Percentiles rank a stretch among this genome's conserved stretches.
These are phyloP conservation scores for Vanessa atalanta DNA, from an alignment of 1,140 invertebrate species.

Conservation along the genomic window DNA sequence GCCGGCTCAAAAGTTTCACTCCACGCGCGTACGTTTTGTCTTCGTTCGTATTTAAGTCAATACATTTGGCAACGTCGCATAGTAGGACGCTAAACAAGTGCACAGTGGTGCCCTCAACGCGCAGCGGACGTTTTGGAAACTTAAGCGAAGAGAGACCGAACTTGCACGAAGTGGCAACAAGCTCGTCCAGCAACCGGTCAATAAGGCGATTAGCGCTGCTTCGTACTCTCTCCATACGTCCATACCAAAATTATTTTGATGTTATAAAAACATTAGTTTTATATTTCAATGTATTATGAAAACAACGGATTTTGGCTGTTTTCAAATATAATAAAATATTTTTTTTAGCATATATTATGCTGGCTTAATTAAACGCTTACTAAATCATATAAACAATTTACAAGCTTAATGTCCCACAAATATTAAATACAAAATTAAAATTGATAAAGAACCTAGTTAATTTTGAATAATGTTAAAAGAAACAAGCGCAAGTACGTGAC, in stretches of 20 bases:
- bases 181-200: constrained; percentile 79
- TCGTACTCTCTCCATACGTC: constrained; percentile 50
- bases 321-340: no score
- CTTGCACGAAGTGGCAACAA: constrained; percentile 76
- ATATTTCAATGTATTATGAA: background rate
- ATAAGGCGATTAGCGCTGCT: constrained; percentile 79
- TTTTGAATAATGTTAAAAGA: no score
- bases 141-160: constrained; percentile 68
- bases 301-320: no score
- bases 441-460: no score
- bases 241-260: constrained; percentile 41
- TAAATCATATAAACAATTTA: no score
- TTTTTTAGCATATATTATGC: no score
- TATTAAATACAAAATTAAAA: no score
- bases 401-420: no score
- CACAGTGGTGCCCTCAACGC: constrained; percentile 77
- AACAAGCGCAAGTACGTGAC: no score
- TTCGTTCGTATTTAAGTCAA: constrained; percentile 78
- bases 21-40: constrained; percentile 79
- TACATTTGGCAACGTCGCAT: constrained; percentile 81
- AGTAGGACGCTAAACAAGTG: constrained; percentile 79
- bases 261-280: constrained; percentile 49
- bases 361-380: no score
- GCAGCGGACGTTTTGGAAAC: constrained; percentile 73
- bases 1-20: constrained; percentile 73